Evolutionary conservation across 2,888 invertebrate species (phyloP), one percentile per base, ranked within the genome.

Genomic region (Eutolmus rufibarbis): DNA sequence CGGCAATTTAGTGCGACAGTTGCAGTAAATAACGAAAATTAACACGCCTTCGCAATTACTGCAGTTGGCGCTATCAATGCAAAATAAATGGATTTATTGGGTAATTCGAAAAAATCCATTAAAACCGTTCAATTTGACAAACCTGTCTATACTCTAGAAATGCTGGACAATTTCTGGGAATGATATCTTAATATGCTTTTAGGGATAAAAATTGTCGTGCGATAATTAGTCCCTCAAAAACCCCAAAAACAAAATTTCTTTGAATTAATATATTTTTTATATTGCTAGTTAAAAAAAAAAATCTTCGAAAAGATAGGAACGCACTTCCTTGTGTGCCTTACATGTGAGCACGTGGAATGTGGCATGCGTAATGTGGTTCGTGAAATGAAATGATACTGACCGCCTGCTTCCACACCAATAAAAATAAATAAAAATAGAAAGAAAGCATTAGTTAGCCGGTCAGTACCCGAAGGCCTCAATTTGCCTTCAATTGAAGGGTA

Each of bases 401-500:
- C 28, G 23, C 23, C 23, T 8, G 8, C 28, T 19, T 66, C 28
- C 23, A n/a, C 7, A 19, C n/a, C n/a, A 51, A 19, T 46, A 74
- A 74, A 74, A 74, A 34, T 28, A 14, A 51, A 19, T 46, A 74
- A 74, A 74, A 74, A 34, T 28, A 14, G 9, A 74, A 16, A 77
- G 77, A 19, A 77, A 37, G 51, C 51, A 51, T 51, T 51, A 28
- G 66, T 66, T 66, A 66, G 66, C 66, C 23, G 66, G 66, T 66
- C 66, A 66, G 66, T 66, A 66, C 66, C 66, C 66, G 28, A 23
- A 66, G 66, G 34, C 40, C 40, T 34, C 14, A 81, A 81, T 81
- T 81, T 81, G 46, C 51, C 81, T 81, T 56, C 81, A 51, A 81
- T 81, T 81, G 43, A 81, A 81, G 81, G 81, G 81, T 81, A 81